Base-by-base conservation (phyloP, 2,113 vertebrate genomes). In the Taurulus bubalis region DNA sequence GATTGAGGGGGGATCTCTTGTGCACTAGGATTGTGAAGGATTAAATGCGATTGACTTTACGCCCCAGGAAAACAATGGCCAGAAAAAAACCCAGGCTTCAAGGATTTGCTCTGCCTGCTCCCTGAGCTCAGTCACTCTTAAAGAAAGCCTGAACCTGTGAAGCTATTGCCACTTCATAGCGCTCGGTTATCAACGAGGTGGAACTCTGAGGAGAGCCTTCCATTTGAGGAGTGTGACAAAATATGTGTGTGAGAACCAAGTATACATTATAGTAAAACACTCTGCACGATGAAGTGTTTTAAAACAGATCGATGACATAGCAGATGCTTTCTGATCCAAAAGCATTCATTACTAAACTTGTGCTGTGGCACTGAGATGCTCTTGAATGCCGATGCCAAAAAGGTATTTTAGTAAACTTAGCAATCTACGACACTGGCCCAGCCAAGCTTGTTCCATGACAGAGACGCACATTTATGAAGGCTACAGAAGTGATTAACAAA, bases 41-140 rank as follows among this genome's bases (percentile, higher is more conserved):
- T 92, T 92, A 92, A 81, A 85, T 80, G 66, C 14, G 75, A 92
- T 80, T 91, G 82, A 90, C 84, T 89, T 90, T 59, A 63, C 65
- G 85, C 73, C 34, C 60, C 56, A 60, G 83, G 64, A 89, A 91
- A 86, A 91, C 85, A 91, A 92, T 83, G 73, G 64, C 6, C 45
- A 78, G 38, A 69, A 85, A 88, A n/a, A 84, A 28, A 80, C 8
- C 28, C 10, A 36, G 56, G 82, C 68, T 81, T 83, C 30, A 64
- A 85, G 72, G 81, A 84, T 84, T 87, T 63, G 11, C 70, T 83
- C 64, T 32, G 72, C 59, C 40, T 45, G 28, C 72, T 80, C 71
- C 2, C 14, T 2, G 28, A 55, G 72, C n/a, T 55, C 30, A 75
- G 58, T 71, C 47, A 22, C n/a, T 73, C 64, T 67, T 66, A 36